Evolutionary conservation across 1,140 invertebrate genomes (phyloP), one percentile per base, ranked within the genome.

Genomic region (Pantala flavescens): DNA sequence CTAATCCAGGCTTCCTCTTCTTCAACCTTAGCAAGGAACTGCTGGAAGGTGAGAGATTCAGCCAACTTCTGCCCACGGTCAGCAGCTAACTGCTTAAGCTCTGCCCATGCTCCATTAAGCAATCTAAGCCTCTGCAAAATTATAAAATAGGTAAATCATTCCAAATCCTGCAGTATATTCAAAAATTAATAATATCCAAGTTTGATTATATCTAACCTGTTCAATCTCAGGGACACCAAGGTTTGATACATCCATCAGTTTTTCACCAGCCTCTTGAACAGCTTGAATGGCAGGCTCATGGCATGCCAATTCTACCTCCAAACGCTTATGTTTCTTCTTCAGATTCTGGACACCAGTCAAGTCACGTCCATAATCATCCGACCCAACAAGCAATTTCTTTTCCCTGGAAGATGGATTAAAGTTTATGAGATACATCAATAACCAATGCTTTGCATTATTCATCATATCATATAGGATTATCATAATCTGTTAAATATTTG

Each of bases 1-100:
- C 88, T 89, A 71, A 99, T 98, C 98, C 98, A 99, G 0, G 98
- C 96, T 82, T 99, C 97, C 83, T 99, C 98, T 81, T 99, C 98
- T 81, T 99, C 98, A 43, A 99, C 93, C 82, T 98, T 97, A 73
- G 97, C 96, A 77, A 98, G 86, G 87, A 99, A 99, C 82, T 99
- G 96, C 83, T 99, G 97, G 84, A 94, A 96, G 9, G 93, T 94
- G 23, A 98, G 86, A 12, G 95, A 97, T 83, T 98, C 95, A 77
- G 98, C 96, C 77, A 98, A 84, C 82, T 97, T 98, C 77, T 95
- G 90, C 7, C 95, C 96, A 74, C 97, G 85, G 70, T 89, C 93
- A 0, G 90, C 90, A 12, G 95, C 92, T 81, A 98, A 85, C 78
- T 94, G 90, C 82, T 96, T 96, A 43, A 97, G 83, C 83, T 97